Conservation (phyloP, 2,797 vertebrate genomes). For the Chromis chromis region DNA sequence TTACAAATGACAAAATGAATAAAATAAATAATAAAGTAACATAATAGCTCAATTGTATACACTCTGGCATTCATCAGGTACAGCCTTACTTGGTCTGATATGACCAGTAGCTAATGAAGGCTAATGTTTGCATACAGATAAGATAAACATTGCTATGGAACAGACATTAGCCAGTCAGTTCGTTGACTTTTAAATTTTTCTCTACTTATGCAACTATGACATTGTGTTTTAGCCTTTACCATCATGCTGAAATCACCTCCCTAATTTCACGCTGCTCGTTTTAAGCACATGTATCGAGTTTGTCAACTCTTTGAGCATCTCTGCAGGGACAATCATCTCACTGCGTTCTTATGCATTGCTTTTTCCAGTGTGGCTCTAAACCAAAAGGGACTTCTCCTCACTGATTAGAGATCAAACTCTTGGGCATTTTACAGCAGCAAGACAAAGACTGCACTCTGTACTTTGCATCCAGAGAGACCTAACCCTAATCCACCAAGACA, state of each 20-base stretch:
- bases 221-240: not conserved
- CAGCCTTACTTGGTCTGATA: not conserved
- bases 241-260: not conserved
- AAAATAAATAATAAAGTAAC: too few relatives aligned
- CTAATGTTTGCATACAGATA: not conserved
- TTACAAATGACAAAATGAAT: too few relatives aligned
- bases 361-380: not conserved
- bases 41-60: not conserved
- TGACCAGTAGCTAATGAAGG: not conserved
- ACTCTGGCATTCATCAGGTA: not conserved
- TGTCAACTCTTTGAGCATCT: not conserved
- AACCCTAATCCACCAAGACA: constrained; percentile 11
- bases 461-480: constrained; percentile 27
- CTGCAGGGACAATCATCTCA: not conserved
- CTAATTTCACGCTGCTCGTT: not conserved
- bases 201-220: not conserved
- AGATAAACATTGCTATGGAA: not conserved
- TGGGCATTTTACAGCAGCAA: constrained; percentile 19
- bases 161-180: not conserved
- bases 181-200: too few relatives aligned
- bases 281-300: not conserved
- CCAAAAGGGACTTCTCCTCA: not conserved
- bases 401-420: constrained; percentile 34
- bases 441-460: constrained; percentile 44
- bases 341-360: not conserved